A percentile compares a stretch with the other conserved stretches of the same genome.
Conservation (phyloP, 1,140 invertebrate genomes). For the Telenomus remus region DNA sequence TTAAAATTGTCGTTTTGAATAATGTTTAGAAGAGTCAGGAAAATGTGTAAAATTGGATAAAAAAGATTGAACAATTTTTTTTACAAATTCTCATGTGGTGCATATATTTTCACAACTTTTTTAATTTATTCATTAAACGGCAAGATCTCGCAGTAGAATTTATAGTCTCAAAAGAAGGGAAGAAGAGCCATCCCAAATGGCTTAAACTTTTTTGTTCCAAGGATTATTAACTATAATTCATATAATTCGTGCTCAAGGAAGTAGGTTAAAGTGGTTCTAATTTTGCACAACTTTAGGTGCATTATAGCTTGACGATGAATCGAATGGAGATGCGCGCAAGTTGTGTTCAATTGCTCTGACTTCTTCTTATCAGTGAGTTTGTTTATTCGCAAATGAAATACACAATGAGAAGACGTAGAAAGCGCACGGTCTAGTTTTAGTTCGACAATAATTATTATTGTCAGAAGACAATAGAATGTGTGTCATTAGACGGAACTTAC, state of each 20-base stretch:
- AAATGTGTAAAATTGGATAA: too few relatives aligned
- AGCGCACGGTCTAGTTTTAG: constrained; percentile 44
- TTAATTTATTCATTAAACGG: too few relatives aligned
- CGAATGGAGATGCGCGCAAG: constrained; percentile 16
- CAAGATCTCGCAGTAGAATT: too few relatives aligned
- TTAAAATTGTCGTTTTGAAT: too few relatives aligned
- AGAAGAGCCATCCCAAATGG: too few relatives aligned
- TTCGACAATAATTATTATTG: constrained; percentile 59
- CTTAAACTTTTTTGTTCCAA: too few relatives aligned
- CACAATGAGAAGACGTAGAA: constrained; percentile 11
- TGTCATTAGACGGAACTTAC: constrained; percentile 21
- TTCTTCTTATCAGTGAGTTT: constrained; percentile 44
- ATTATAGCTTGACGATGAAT: constrained; percentile 25
- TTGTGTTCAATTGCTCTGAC: constrained; percentile 17
- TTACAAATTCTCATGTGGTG: too few relatives aligned
- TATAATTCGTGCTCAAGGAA: constrained; percentile 10
- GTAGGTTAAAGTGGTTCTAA: constrained; percentile 33
- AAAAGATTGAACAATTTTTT: too few relatives aligned
- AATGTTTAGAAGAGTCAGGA: too few relatives aligned
- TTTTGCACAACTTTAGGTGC: constrained; percentile 10
- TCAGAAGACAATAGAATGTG: constrained; percentile 35
- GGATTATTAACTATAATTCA: constrained; percentile 19
- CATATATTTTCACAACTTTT: too few relatives aligned
- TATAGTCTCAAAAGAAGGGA: too few relatives aligned
- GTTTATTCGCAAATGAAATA: constrained; percentile 47